These are phyloP conservation scores for Gonioctena quinquepunctata DNA, from an alignment of 1,140 invertebrate species.

Conservation along the genomic window DNA sequence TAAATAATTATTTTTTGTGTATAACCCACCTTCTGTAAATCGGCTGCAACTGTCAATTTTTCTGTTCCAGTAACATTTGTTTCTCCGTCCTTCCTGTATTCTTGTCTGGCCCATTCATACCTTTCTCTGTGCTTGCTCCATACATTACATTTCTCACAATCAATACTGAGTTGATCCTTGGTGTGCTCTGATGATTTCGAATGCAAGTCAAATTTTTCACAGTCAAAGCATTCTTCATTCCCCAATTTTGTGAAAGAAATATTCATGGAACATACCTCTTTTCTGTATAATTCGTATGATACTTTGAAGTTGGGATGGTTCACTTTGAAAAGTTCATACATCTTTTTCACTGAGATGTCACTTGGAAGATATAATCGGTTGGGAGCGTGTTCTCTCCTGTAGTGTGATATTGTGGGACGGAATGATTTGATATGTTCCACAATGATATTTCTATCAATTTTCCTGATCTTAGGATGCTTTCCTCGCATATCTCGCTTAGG, in stretches of 20 bases:
- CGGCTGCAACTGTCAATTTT: too few species aligned
- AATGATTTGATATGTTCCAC: constrained; percentile 11
- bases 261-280: constrained; percentile 17
- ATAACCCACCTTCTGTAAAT: too few species aligned
- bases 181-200: too few species aligned
- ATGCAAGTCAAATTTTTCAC: too few species aligned
- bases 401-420: constrained; percentile 13
- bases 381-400: constrained; percentile 16
- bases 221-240: too few species aligned
- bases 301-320: constrained; percentile 26
- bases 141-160: too few species aligned
- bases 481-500: not conserved
- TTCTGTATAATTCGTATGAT: constrained; percentile 26
- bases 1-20: too few species aligned
- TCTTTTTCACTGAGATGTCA: constrained; percentile 39
- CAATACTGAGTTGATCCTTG: too few species aligned
- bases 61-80: too few species aligned
- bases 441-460: constrained; percentile 1
- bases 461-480: not conserved
- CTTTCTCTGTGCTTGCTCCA: too few species aligned
- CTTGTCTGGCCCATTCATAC: too few species aligned
- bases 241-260: constrained; percentile 29
- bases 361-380: constrained; percentile 15
- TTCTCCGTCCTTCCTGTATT: too few species aligned
- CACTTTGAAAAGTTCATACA: constrained; percentile 44